Evolutionary conservation across 2,113 vertebrate genomes (phyloP), one percentile per base, ranked within the genome.

Genomic region (Dolichallabes microphthalmus): DNA sequence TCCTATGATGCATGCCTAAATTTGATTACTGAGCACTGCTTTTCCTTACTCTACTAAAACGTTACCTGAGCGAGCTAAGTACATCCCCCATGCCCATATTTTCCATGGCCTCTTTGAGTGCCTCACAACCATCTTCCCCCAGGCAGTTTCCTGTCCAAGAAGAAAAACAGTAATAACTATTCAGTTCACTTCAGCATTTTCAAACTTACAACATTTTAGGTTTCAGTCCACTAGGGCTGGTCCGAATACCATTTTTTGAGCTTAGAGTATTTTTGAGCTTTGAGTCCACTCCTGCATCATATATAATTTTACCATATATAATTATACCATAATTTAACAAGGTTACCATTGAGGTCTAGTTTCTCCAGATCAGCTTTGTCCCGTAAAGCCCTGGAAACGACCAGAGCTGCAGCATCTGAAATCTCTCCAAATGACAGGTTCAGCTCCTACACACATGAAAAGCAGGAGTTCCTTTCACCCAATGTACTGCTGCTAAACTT

Each of bases 381-480:
- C 63, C 94, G 95, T 55, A 97, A 89, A 13, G 97, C 95, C 75
- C 94, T 94, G 0, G 95, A 97, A 61, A 99, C 93, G 1, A 93
- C 89, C 81, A 99, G 86, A 64, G 97, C 97, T 19, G 97, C 98
- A 50, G 96, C 96, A 89, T 96, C 94, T 81, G 96, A 96, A 85
- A 99, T 97, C 90, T 99, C 98, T 60, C 98, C 96, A 69, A 97
- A 99, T 0, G 98, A 97, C 86, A 99, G 94, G 91, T 98, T 99
- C 86, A 99, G 93, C 84, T 99, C 98, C 98, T 99, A 90, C 74
- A 69, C 9, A 83, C 61, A 35, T 27, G 15, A 71, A 10, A 64
- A 55, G 45, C 25, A 58, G 25, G 25, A 35, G 32, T 82, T 17
- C 9, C n/a, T 58, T 71, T 57, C 39, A 57, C 2, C 14, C 6